A percentile compares a stretch with the other conserved stretches of the same genome.
Evolutionary conservation across 2,113 vertebrate genomes (phyloP).

Genomic region (Cromileptes altivelis): DNA sequence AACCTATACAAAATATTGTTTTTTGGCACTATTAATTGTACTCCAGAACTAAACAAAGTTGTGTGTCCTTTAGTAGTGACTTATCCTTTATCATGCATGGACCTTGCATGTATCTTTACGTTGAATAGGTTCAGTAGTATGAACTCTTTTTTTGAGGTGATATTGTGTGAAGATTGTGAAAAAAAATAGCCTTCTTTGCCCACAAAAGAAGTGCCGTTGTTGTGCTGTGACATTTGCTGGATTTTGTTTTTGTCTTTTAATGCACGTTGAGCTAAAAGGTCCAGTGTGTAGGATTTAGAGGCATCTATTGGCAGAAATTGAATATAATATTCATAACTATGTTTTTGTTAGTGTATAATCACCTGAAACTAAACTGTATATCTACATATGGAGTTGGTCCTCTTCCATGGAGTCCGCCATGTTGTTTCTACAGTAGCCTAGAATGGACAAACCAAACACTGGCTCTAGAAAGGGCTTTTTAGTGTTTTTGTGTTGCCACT

Average conservation of each 20-base stretch:
- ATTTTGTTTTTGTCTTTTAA: conserved; percentile 9
- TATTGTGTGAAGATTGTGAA: conserved; percentile 38
- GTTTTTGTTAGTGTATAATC: no score
- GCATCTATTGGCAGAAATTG: no score
- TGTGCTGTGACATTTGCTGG: background rate
- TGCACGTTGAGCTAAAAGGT: conserved; percentile 33
- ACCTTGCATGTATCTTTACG: conserved; percentile 51
- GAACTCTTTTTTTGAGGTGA: conserved; percentile 29
- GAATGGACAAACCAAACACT: no score
- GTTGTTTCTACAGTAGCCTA: no score
- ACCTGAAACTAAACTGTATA: no score
- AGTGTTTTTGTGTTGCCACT: no score
- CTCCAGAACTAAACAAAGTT: conserved; percentile 19
- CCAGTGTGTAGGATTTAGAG: no score
- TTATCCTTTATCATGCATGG: conserved; percentile 57
- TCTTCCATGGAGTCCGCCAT: no score
- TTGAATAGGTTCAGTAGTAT: conserved; percentile 2
- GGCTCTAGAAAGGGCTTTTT: no score
- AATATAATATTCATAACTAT: no score
- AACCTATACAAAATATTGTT: background rate
- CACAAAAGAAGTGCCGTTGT: conserved; percentile 63
- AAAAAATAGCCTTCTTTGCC: conserved; percentile 60
- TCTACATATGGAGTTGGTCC: no score
- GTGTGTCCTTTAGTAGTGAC: conserved; percentile 42
- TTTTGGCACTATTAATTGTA: conserved; percentile 14